Evolutionary conservation across 2,113 vertebrate genomes (phyloP).

Genomic region (Coregonus clupeaformis): DNA sequence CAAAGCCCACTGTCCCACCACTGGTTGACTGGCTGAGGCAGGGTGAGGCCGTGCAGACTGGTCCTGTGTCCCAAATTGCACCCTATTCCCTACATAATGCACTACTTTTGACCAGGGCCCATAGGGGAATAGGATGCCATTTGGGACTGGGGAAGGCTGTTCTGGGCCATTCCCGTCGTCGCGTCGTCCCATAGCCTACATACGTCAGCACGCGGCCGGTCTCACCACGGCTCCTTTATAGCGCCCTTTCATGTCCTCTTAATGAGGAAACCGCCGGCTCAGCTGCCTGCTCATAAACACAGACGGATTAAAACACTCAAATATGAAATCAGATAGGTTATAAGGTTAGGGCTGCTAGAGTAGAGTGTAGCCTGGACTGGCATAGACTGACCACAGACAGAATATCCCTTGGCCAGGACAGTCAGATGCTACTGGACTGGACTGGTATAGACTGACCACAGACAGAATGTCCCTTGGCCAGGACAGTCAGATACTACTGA

Average conservation of each 20-base stretch:
- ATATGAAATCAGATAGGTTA: constrained; percentile 72
- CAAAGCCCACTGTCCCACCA: neutral
- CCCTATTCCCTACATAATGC: no score
- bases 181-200: constrained; percentile 45
- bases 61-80: constrained; percentile 20
- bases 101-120: no score
- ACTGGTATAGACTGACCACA: no score
- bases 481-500: no score
- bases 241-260: constrained; percentile 76
- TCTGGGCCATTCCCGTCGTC: neutral
- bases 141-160: no score
- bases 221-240: constrained; percentile 72
- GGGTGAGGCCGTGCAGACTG: constrained; percentile 52
- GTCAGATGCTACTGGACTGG: no score
- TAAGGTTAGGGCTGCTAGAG: neutral
- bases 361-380: neutral
- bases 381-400: neutral
- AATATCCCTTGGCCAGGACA: neutral
- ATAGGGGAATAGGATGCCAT: no score
- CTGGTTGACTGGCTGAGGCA: constrained; percentile 10
- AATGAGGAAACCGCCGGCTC: constrained; percentile 77
- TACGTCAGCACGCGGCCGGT: constrained; percentile 71
- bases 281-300: constrained; percentile 73
- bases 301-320: constrained; percentile 73
- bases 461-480: no score